Percentiles rank a stretch among this genome's conserved stretches.
These are phyloP conservation scores for Hydrocynus forskahlii DNA, from an alignment of 2,797 vertebrate genomes.

Conservation along the genomic window DNA sequence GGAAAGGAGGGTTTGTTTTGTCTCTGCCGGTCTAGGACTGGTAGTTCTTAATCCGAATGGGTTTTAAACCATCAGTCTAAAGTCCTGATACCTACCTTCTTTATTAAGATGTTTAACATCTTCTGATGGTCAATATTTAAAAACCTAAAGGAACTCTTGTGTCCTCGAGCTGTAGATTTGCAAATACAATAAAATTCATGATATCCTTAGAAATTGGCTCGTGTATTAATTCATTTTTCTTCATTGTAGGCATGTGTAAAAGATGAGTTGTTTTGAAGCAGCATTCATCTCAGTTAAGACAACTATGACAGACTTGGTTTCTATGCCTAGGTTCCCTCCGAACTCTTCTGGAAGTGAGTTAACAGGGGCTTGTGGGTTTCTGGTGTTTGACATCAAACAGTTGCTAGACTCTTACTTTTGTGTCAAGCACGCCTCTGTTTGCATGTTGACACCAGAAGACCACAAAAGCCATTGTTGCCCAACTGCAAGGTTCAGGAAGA, in stretches of 20 bases:
- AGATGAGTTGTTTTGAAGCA: too few relatives aligned
- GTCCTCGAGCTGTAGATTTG: too few relatives aligned
- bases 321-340: background rate
- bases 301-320: too few relatives aligned
- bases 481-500: background rate
- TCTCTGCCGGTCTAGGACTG: too few relatives aligned
- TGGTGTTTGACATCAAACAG: slow-evolving; percentile 15
- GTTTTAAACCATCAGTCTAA: background rate
- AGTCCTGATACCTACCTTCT: background rate
- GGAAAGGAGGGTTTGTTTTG: background rate
- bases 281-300: too few relatives aligned
- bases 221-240: too few relatives aligned
- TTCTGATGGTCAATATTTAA: background rate
- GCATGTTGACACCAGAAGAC: background rate
- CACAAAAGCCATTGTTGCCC: background rate
- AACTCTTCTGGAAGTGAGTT: background rate
- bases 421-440: background rate
- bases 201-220: too few relatives aligned
- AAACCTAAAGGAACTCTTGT: background rate
- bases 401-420: background rate
- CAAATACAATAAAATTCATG: too few relatives aligned
- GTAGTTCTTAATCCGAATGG: background rate
- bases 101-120: background rate
- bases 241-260: too few relatives aligned
- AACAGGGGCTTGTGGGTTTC: background rate